These are phyloP conservation scores for Bombus vancouverensis DNA, from an alignment of 1,140 invertebrate species.

Conservation along the genomic window DNA sequence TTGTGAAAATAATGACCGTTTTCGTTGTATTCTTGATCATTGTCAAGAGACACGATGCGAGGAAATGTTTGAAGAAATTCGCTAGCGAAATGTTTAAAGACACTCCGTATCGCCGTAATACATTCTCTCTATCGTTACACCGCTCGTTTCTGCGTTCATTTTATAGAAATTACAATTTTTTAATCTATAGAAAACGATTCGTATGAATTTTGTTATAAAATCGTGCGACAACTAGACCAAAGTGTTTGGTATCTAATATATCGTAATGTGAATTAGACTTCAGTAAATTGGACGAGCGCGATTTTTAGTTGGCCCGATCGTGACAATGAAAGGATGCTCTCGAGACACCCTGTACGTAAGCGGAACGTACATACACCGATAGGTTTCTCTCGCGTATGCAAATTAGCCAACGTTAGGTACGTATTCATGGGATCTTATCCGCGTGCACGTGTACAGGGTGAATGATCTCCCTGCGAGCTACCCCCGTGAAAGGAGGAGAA, in stretches of 20 bases:
- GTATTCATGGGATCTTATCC: constrained; percentile 74
- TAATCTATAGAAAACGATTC: background rate
- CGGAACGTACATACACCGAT: constrained; percentile 53
- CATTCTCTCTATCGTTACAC: accelerated
- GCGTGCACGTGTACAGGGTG: constrained; percentile 71
- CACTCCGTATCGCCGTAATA: accelerated
- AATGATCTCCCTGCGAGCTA: constrained; percentile 67
- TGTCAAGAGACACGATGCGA: accelerated
- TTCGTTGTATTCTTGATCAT: background rate
- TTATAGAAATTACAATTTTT: no score
- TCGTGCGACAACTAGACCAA: accelerated
- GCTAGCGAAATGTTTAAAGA: background rate
- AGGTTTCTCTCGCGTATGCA: constrained; percentile 70
- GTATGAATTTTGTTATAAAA: background rate
- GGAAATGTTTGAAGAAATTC: background rate
- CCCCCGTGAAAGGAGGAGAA: constrained; percentile 58
- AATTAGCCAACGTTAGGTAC: constrained; percentile 69
- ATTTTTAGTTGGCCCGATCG: background rate
- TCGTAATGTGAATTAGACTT: background rate
- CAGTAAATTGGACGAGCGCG: accelerated
- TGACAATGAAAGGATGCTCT: background rate
- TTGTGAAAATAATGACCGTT: background rate
- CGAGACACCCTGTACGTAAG: constrained; percentile 45
- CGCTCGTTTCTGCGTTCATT: no score
- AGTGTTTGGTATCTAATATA: background rate